phyloP scores from a whole-genome alignment of 2,113 vertebrate species.

The Circaetus cinerascens region DNA sequence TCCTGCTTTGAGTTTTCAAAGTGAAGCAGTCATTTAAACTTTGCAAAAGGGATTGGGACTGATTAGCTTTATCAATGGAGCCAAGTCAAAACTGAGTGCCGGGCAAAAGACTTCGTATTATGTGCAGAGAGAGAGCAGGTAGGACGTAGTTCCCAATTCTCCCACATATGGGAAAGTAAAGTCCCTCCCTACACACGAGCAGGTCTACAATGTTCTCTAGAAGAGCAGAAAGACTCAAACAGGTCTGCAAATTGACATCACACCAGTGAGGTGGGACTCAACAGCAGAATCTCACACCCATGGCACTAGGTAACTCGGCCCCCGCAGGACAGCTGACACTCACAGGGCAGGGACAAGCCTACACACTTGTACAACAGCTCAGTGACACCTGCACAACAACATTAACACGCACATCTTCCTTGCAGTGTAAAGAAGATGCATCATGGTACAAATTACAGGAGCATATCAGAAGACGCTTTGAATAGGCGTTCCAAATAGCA shows the following conservation, averaged over 20 bases:
- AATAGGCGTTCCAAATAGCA: background rate
- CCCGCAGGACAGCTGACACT: fast-evolving
- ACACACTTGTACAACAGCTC: background rate
- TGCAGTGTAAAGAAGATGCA: background rate
- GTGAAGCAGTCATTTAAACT: background rate
- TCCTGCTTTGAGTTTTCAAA: background rate
- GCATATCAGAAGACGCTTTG: background rate
- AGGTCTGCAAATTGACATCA: background rate
- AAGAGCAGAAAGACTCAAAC: background rate
- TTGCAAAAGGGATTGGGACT: background rate
- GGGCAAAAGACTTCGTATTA: background rate
- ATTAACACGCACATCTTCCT: background rate
- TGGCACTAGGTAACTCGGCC: fast-evolving
- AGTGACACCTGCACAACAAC: background rate
- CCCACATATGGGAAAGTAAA: background rate
- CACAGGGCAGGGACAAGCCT: background rate
- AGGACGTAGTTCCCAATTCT: background rate
- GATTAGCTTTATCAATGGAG: background rate
- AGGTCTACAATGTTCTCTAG: background rate
- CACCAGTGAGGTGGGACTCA: fast-evolving
- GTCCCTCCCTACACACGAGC: fast-evolving
- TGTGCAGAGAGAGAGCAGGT: fast-evolving
- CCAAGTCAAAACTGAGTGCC: background rate
- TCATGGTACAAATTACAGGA: background rate
- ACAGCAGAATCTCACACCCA: background rate